Evolutionary conservation across 2,888 invertebrate species (phyloP).

Genomic region (Lycaena phlaeas): DNA sequence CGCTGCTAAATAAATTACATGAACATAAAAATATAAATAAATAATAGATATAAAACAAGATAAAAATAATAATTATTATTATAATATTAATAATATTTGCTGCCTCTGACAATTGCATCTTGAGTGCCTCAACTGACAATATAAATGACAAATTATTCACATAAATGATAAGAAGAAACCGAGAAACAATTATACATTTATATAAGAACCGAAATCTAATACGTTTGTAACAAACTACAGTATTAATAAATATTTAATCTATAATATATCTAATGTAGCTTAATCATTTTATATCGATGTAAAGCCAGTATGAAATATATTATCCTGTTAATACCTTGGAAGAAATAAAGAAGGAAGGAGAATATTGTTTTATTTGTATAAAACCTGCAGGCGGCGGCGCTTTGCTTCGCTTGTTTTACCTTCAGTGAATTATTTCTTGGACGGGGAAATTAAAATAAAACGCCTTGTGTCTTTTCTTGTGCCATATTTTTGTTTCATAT

Average conservation of each 20-base stretch:
- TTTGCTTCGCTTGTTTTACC: slow-evolving; percentile 16
- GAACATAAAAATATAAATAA: too few species aligned
- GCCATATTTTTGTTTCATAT: not conserved
- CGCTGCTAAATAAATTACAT: too few species aligned
- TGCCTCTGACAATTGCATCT: too few species aligned
- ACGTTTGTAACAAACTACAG: too few species aligned
- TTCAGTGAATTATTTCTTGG: slow-evolving; percentile 7
- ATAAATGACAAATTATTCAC: too few species aligned
- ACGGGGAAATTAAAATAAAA: not conserved
- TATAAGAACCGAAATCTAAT: too few species aligned
- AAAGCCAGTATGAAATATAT: not conserved
- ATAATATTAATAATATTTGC: too few species aligned
- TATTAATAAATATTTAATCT: not conserved
- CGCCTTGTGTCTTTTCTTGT: not conserved
- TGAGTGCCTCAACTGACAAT: too few species aligned
- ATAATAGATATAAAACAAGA: too few species aligned
- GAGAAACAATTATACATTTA: too few species aligned
- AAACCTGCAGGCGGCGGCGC: slow-evolving; percentile 9
- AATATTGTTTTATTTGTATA: slow-evolving; percentile 18
- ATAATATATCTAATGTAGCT: not conserved
- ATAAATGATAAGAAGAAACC: too few species aligned
- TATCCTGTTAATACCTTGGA: slow-evolving; percentile 10
- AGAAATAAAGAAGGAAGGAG: slow-evolving; percentile 4
- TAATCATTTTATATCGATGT: not conserved
- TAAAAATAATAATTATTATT: too few species aligned